A percentile compares a stretch with the other conserved stretches of the same genome.
phyloP scores from a whole-genome alignment of 1,140 invertebrate species.

The Zaprionus ornatus region DNA sequence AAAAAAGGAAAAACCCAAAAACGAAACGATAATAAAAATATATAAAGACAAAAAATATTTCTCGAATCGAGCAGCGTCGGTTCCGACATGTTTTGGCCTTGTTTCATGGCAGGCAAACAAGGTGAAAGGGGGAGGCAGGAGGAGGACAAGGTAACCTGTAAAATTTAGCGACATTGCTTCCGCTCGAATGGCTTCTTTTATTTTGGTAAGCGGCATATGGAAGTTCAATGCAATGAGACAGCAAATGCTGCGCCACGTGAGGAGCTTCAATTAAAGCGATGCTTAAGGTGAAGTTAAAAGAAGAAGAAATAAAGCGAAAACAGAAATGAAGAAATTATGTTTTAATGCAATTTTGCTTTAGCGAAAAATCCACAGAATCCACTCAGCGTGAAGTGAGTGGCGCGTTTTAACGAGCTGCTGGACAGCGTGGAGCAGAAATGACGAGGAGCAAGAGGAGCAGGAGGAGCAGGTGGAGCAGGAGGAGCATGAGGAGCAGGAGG shows the following conservation, averaged over 20 bases:
- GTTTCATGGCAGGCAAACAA: neutral
- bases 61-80: constrained; percentile 11
- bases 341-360: constrained; percentile 14
- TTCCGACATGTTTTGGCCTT: neutral
- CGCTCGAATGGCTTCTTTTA: constrained; percentile 62
- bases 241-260: neutral
- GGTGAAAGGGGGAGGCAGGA: neutral
- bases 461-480: neutral
- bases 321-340: constrained; percentile 14
- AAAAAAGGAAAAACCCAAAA: neutral
- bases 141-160: constrained; percentile 59
- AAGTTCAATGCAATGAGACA: constrained; percentile 10
- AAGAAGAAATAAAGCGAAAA: neutral
- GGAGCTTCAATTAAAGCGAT: constrained; percentile 5
- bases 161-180: constrained; percentile 71
- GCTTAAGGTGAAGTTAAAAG: neutral
- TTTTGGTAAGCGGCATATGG: constrained; percentile 43
- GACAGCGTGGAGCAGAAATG: neutral
- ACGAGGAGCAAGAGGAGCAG: neutral
- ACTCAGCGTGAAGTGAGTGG: constrained; percentile 11
- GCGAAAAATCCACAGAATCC: constrained; percentile 10
- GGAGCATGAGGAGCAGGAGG: neutral
- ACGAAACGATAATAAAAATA: constrained; percentile 18
- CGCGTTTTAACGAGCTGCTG: constrained; percentile 29
- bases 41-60: constrained; percentile 43